Conservation (phyloP, 1,140 invertebrate species). For the Sminthurinus signatus region DNA sequence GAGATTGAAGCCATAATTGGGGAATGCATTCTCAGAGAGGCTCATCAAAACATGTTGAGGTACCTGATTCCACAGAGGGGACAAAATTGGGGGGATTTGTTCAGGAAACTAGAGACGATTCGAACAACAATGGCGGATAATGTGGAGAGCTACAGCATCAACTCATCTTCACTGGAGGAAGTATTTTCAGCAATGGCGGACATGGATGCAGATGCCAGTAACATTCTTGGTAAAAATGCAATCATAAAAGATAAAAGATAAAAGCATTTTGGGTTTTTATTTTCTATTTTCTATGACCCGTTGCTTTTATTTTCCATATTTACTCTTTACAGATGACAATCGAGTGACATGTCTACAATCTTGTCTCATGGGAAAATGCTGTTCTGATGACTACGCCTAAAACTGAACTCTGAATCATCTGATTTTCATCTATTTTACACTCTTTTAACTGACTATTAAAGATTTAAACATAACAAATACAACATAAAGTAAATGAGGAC, state of each 20-base stretch:
- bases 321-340: not conserved
- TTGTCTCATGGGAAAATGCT: constrained; percentile 5
- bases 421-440: no score
- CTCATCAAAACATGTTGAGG: not conserved
- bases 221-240: not conserved
- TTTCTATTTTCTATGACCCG: no score
- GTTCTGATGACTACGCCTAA: not conserved
- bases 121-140: not conserved
- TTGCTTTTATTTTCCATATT: not conserved
- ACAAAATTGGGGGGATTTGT: constrained; percentile 8
- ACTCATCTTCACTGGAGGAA: not conserved
- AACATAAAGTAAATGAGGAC: no score
- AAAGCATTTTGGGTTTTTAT: no score
- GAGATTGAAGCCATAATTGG: constrained; percentile 1
- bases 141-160: constrained; percentile 8
- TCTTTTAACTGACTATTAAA: no score
- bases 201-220: not conserved
- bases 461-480: no score
- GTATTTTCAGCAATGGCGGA: constrained; percentile 11
- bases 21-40: constrained; percentile 2
- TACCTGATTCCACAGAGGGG: constrained; percentile 3
- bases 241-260: not conserved
- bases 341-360: not conserved
- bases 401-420: no score
- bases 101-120: constrained; percentile 1